These are phyloP conservation scores for Orius insidiosus DNA, from an alignment of 1,140 invertebrate genomes.

Conservation along the genomic window DNA sequence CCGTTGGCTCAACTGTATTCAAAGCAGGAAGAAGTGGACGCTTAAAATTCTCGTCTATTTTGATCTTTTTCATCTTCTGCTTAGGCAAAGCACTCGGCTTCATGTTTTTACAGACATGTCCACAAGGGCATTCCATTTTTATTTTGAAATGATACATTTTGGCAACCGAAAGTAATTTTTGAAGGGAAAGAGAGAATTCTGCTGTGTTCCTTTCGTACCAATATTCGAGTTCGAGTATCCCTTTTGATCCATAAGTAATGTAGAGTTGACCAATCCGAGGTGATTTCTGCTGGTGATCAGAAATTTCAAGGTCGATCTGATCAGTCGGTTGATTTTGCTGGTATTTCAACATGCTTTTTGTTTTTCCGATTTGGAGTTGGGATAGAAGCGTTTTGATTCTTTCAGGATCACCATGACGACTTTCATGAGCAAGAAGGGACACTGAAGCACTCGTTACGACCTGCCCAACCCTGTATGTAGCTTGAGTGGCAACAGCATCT, in stretches of 20 bases:
- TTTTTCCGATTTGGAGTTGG: conserved; percentile 11
- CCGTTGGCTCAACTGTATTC: background rate
- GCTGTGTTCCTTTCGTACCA: conserved; percentile 42
- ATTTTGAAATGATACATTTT: conserved; percentile 17
- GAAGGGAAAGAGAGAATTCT: conserved; percentile 10
- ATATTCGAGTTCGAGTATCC: conserved; percentile 64
- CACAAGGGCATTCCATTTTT: conserved; percentile 28
- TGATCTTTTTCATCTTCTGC: too few species aligned
- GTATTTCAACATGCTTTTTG: conserved; percentile 10
- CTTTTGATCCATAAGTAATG: conserved; percentile 69
- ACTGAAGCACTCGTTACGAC: conserved; percentile 12
- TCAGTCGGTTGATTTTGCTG: conserved; percentile 6
- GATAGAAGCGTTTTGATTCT: conserved; percentile 7
- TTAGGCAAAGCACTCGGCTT: too few species aligned
- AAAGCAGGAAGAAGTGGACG: too few species aligned
- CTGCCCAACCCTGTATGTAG: conserved; percentile 13
- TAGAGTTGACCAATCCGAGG: conserved; percentile 68
- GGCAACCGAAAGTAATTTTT: conserved; percentile 19
- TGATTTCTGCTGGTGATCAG: conserved; percentile 1
- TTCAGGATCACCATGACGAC: background rate
- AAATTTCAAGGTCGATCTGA: conserved; percentile 8
- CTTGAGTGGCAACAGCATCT: conserved; percentile 4
- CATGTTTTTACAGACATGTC: conserved; percentile 29
- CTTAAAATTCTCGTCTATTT: too few species aligned
- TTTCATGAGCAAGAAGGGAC: conserved; percentile 12